A percentile compares a stretch with the other conserved stretches of the same genome.
These are phyloP conservation scores for Podarcis siculus DNA, from an alignment of 2,797 vertebrate species.

Conservation along the genomic window DNA sequence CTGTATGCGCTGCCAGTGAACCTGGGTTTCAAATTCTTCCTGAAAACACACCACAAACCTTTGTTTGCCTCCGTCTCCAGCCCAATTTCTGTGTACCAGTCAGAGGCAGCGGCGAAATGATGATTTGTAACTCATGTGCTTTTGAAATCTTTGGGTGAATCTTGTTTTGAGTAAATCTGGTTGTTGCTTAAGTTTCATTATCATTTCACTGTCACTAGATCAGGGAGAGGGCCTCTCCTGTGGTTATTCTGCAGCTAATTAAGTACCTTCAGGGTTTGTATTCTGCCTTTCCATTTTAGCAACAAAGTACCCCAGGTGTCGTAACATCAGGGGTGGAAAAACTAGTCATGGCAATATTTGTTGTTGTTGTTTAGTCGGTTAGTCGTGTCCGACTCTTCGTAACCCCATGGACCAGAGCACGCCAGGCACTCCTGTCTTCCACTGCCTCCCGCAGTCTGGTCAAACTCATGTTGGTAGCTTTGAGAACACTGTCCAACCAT, in stretches of 20 bases:
- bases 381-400: too few relatives aligned
- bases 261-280: too few relatives aligned
- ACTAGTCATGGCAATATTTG: too few relatives aligned
- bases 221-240: neutral
- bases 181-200: neutral
- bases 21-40: slow-evolving; percentile 22
- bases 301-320: neutral
- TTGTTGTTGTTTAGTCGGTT: too few relatives aligned
- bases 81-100: neutral
- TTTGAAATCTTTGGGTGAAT: neutral
- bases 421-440: too few relatives aligned
- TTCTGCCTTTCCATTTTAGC: neutral
- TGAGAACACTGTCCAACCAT: too few relatives aligned
- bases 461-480: too few relatives aligned
- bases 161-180: neutral
- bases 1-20: neutral
- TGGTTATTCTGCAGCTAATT: neutral
- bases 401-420: too few relatives aligned
- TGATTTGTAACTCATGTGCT: neutral
- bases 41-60: neutral
- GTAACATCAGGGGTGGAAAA: too few relatives aligned
- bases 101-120: neutral
- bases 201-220: neutral
- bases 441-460: too few relatives aligned
- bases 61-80: slow-evolving; percentile 10